These are phyloP conservation scores for Gorsachius magnificus DNA, from an alignment of 2,797 vertebrate genomes.

Conservation along the genomic window DNA sequence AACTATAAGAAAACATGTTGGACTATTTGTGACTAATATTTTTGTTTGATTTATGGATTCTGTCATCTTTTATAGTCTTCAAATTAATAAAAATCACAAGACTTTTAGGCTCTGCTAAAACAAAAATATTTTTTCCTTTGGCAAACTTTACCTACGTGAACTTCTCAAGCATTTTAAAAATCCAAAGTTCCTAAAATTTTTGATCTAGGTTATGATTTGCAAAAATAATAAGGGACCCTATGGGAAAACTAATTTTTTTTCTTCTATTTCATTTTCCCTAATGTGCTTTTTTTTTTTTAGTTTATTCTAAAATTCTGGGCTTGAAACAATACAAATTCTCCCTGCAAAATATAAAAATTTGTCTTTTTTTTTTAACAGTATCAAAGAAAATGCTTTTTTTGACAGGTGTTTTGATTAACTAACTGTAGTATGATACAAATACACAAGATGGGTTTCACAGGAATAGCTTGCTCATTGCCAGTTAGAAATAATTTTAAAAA, in stretches of 20 bases:
- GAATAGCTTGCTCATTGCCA: not conserved
- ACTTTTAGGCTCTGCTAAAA: not conserved
- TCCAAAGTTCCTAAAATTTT: not conserved
- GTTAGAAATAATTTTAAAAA: not conserved
- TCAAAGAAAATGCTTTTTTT: not conserved
- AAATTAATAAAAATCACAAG: slow-evolving; percentile 6
- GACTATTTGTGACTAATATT: not conserved
- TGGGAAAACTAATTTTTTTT: not conserved
- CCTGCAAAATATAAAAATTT: not conserved
- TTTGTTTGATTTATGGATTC: slow-evolving; percentile 35
- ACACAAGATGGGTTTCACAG: not conserved
- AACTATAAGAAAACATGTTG: not conserved
- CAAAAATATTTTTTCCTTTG: not conserved
- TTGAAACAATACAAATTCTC: not conserved
- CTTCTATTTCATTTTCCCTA: not conserved
- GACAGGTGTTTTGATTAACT: not conserved
- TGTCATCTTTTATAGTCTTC: not conserved
- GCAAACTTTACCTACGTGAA: not conserved
- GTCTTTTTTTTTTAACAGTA: not conserved
- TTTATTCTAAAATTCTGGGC: not conserved
- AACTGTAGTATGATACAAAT: not conserved
- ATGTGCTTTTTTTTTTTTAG: not conserved
- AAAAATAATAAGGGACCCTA: not conserved
- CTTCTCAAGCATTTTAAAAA: not conserved
- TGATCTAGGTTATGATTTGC: not conserved